Percentiles rank a stretch among this genome's conserved stretches.
Evolutionary conservation across 2,888 invertebrate species (phyloP).

Genomic region (Mythimna impura): DNA sequence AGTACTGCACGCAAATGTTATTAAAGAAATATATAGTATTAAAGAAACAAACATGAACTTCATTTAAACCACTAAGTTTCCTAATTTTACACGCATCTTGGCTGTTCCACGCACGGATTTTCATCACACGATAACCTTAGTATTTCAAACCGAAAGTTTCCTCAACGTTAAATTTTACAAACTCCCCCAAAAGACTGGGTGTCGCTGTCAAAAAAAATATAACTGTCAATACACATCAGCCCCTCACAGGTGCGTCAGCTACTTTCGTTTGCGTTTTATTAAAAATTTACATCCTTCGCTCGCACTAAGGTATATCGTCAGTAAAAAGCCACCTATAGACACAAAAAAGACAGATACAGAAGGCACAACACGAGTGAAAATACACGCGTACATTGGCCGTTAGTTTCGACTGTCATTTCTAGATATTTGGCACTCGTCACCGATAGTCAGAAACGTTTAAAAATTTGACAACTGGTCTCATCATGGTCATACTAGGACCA

Average conservation of each 20-base stretch:
- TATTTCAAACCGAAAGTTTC: neutral
- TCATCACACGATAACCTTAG: neutral
- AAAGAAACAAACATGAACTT: neutral
- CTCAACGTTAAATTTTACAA: slow-evolving; percentile 6
- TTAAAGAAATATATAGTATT: too few species aligned
- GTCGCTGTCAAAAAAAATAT: slow-evolving; percentile 53
- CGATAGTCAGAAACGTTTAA: too few species aligned
- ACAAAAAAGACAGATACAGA: neutral
- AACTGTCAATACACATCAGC: slow-evolving; percentile 53
- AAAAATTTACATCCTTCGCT: slow-evolving; percentile 71
- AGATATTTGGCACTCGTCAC: neutral
- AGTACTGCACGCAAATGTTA: too few species aligned
- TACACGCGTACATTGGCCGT: neutral
- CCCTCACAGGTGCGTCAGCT: slow-evolving; percentile 75
- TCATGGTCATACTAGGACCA: too few species aligned
- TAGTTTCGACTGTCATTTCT: neutral
- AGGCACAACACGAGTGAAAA: neutral
- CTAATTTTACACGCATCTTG: neutral
- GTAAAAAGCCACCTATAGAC: slow-evolving; percentile 4
- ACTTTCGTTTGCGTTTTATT: slow-evolving; percentile 71
- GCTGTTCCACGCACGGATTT: neutral
- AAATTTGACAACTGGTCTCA: too few species aligned
- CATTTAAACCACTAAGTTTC: neutral
- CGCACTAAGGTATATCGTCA: slow-evolving; percentile 35
- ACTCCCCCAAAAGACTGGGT: slow-evolving; percentile 35